A percentile compares a stretch with the other conserved stretches of the same genome.
Evolutionary conservation across 1,140 invertebrate genomes (phyloP).

Genomic region (Calephelis virginiensis): DNA sequence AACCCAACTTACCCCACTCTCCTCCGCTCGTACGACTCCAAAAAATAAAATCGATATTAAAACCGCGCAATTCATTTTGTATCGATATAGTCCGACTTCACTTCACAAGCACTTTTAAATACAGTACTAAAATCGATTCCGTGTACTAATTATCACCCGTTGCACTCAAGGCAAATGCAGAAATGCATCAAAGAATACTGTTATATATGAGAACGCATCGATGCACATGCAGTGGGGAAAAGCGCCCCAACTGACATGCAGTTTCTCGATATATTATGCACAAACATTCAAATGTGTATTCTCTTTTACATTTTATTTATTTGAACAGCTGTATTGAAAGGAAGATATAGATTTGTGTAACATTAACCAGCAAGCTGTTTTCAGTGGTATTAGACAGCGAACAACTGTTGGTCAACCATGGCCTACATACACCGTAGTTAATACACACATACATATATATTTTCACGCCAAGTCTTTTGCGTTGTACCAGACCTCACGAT

Average conservation of each 20-base stretch:
- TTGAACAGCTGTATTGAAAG: not conserved
- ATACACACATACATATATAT: no score
- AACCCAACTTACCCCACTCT: slow-evolving; percentile 54
- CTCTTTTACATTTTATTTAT: not conserved
- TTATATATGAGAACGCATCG: slow-evolving; percentile 57
- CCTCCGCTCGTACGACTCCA: slow-evolving; percentile 53
- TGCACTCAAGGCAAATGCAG: slow-evolving; percentile 57
- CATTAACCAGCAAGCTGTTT: no score
- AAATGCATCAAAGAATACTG: slow-evolving; percentile 38
- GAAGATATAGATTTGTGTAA: no score
- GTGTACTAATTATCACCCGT: slow-evolving; percentile 34
- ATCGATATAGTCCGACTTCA: slow-evolving; percentile 41
- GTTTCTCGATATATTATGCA: slow-evolving; percentile 18
- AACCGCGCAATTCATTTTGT: slow-evolving; percentile 48
- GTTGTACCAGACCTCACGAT: no score
- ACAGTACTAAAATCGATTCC: slow-evolving; percentile 25
- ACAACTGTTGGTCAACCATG: no score
- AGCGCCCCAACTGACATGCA: slow-evolving; percentile 2
- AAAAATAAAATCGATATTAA: slow-evolving; percentile 44
- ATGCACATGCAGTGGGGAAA: slow-evolving; percentile 50
- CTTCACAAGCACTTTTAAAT: slow-evolving; percentile 49
- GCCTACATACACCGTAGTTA: no score
- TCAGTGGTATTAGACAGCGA: no score
- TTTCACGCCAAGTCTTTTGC: no score
- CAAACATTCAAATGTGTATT: not conserved